Percentiles rank a stretch among this genome's conserved stretches.
These are phyloP conservation scores for Megamerina dolium DNA, from an alignment of 2,888 invertebrate species.

Conservation along the genomic window DNA sequence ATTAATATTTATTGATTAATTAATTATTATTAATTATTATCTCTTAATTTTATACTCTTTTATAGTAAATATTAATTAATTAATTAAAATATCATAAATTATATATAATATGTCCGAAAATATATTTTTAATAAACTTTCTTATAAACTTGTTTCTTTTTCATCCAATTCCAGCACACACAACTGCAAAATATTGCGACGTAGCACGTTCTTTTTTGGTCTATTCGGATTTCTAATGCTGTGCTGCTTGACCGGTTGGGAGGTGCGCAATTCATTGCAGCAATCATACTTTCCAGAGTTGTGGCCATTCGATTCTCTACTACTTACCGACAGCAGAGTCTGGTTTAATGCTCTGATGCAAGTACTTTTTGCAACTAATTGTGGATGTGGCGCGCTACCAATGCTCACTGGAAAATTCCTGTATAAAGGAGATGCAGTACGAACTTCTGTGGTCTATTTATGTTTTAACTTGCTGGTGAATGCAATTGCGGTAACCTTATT, in stretches of 20 bases:
- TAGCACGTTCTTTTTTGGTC: conserved; percentile 41
- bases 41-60: no score
- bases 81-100: no score
- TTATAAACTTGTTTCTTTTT: conserved; percentile 6
- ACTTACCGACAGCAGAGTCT: conserved; percentile 41
- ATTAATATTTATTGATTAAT: no score
- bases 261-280: conserved; percentile 40
- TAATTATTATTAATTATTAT: no score
- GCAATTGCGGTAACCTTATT: conserved; percentile 47
- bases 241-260: conserved; percentile 46
- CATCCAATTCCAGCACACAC: conserved; percentile 37
- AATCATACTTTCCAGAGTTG: conserved; percentile 42
- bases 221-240: conserved; percentile 38
- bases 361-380: conserved; percentile 47
- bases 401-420: conserved; percentile 49
- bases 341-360: conserved; percentile 49
- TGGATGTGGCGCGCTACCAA: conserved; percentile 46
- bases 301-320: conserved; percentile 37
- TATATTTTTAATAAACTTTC: no score
- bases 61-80: no score
- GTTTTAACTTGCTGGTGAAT: conserved; percentile 47
- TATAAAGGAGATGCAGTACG: conserved; percentile 49
- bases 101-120: no score
- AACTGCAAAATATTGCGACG: conserved; percentile 45
- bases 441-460: conserved; percentile 48